These are phyloP conservation scores for Masticophis lateralis DNA, from an alignment of 2,797 vertebrate species.

Conservation along the genomic window DNA sequence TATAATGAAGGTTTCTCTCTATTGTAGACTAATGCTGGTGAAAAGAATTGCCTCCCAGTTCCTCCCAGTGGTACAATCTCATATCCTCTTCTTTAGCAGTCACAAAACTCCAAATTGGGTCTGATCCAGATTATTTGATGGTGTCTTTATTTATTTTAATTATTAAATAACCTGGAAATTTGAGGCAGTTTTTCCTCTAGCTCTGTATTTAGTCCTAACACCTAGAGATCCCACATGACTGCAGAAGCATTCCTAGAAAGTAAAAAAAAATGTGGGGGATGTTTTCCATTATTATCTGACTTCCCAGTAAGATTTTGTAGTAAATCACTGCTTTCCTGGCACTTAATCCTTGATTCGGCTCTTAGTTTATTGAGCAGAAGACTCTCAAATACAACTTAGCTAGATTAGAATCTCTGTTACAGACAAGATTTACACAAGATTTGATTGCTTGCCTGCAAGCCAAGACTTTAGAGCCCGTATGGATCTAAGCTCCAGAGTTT, in stretches of 20 bases:
- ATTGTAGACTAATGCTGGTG: no score
- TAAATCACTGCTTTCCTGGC: neutral
- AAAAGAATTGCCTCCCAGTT: neutral
- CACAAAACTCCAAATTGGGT: neutral
- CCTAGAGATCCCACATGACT: neutral
- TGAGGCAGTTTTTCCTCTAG: neutral
- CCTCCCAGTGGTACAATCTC: neutral
- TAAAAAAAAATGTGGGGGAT: neutral
- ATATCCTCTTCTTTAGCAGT: neutral
- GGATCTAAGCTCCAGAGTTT: neutral
- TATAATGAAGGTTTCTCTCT: neutral
- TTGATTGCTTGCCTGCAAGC: neutral
- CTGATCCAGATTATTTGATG: neutral
- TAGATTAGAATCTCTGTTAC: neutral
- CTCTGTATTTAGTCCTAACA: neutral
- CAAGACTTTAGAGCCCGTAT: neutral
- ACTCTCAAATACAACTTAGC: neutral
- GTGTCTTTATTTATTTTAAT: neutral
- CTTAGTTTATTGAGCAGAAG: neutral
- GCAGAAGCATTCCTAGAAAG: neutral
- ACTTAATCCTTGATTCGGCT: neutral
- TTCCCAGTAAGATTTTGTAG: neutral
- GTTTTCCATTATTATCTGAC: neutral
- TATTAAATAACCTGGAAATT: neutral
- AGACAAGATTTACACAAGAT: neutral